Conservation (phyloP, 2,113 vertebrate species). For the Copsychus sechellarum region DNA sequence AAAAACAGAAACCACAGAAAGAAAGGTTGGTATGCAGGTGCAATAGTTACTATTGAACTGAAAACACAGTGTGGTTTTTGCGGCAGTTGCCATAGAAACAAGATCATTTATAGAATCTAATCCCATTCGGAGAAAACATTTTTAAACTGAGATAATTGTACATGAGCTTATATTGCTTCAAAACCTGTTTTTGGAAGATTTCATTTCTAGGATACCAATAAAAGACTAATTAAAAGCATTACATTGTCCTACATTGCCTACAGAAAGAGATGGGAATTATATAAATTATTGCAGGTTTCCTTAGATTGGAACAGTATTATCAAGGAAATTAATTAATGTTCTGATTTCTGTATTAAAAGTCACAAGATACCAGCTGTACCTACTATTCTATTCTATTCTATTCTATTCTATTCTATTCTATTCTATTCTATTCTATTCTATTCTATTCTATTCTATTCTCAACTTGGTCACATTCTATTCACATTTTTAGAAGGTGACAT, state of each 20-base stretch:
- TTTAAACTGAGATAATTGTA: conserved; percentile 75
- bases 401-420: background rate
- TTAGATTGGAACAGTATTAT: conserved; percentile 6
- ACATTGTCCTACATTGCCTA: conserved; percentile 62
- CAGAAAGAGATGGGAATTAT: conserved; percentile 54
- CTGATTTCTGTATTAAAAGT: conserved; percentile 28
- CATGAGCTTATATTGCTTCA: conserved; percentile 68
- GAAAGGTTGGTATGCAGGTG: conserved; percentile 72
- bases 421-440: background rate
- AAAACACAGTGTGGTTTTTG: conserved; percentile 65
- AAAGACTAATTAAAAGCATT: conserved; percentile 55
- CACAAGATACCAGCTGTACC: background rate
- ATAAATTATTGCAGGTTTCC: conserved; percentile 53
- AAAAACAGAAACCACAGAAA: conserved; percentile 43
- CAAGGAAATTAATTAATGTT: conserved; percentile 23
- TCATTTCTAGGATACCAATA: conserved; percentile 64
- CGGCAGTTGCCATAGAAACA: conserved; percentile 72
- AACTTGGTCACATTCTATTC: background rate
- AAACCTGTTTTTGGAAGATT: conserved; percentile 68
- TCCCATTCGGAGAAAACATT: conserved; percentile 72
- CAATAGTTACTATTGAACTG: conserved; percentile 58
- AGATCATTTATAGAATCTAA: conserved; percentile 75
- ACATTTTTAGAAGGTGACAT: too few species aligned
- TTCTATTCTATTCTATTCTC: background rate
- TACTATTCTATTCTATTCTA: background rate